These are phyloP conservation scores for Sebastes oblongus DNA, from an alignment of 2,797 vertebrate species.

Conservation along the genomic window DNA sequence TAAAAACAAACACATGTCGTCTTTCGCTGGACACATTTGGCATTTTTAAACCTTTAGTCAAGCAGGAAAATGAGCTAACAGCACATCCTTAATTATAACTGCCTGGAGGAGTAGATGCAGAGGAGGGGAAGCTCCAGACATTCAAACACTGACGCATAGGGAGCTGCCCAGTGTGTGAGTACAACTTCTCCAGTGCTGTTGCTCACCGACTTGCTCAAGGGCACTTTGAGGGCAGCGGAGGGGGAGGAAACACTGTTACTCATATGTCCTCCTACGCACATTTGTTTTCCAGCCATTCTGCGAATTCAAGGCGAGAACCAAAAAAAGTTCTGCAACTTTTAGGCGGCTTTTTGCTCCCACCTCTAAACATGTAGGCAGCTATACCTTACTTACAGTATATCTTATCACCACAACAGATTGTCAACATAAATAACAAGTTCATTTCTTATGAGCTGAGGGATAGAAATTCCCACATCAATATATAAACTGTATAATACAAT, in stretches of 20 bases:
- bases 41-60: constrained; percentile 48
- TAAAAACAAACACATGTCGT: constrained; percentile 2
- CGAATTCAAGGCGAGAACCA: constrained; percentile 28
- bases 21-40: constrained; percentile 7
- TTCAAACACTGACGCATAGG: constrained; percentile 43
- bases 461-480: constrained; percentile 19
- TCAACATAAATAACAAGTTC: not conserved
- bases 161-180: constrained; percentile 24
- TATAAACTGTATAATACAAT: not conserved
- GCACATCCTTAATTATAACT: constrained; percentile 42
- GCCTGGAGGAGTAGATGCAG: constrained; percentile 49
- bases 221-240: constrained; percentile 51
- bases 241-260: constrained; percentile 62
- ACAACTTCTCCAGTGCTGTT: constrained; percentile 29
- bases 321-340: constrained; percentile 31
- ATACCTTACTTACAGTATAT: not conserved
- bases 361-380: constrained; percentile 21
- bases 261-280: constrained; percentile 59
- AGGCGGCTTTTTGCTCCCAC: not conserved
- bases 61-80: constrained; percentile 35
- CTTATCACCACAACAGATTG: not conserved
- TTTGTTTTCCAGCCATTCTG: constrained; percentile 29
- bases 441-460: constrained; percentile 14
- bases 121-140: constrained; percentile 46
- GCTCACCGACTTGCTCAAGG: constrained; percentile 51